These are phyloP conservation scores for Drosophila recens DNA, from an alignment of 2,888 invertebrate species.

Conservation along the genomic window DNA sequence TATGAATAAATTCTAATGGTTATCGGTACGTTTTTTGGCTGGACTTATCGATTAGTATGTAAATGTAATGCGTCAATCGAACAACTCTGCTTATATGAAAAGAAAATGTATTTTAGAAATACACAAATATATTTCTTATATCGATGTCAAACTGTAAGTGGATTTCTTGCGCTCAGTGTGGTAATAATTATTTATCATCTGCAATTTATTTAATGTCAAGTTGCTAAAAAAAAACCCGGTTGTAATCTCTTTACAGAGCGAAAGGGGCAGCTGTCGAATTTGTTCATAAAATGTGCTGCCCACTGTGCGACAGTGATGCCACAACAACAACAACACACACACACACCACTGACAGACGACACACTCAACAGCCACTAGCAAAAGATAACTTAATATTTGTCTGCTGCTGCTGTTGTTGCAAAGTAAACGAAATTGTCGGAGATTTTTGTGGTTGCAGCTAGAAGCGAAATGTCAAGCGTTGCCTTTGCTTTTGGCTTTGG, in stretches of 20 bases:
- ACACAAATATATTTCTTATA: no score
- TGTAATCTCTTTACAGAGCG: not conserved
- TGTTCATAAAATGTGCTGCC: not conserved
- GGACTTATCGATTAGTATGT: not conserved
- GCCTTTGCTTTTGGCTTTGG: conserved; percentile 15
- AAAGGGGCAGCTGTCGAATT: conserved; percentile 9
- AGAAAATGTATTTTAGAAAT: not conserved
- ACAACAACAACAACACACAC: not conserved
- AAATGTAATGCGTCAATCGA: not conserved
- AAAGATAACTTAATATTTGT: conserved; percentile 1
- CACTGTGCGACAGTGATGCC: not conserved
- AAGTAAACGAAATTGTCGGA: conserved; percentile 47
- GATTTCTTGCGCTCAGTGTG: not conserved
- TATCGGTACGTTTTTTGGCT: not conserved
- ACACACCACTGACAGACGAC: not conserved
- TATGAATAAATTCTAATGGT: not conserved
- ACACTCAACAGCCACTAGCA: not conserved
- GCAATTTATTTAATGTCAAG: conserved; percentile 12
- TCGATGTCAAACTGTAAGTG: not conserved
- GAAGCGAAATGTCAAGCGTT: conserved; percentile 45
- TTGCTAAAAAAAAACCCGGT: not conserved
- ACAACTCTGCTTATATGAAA: not conserved
- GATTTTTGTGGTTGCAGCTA: conserved; percentile 45
- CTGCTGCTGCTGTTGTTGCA: conserved; percentile 19
- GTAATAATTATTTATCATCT: not conserved